Evolutionary conservation across 2,797 vertebrate species (phyloP).

Genomic region (Rhinella marina): DNA sequence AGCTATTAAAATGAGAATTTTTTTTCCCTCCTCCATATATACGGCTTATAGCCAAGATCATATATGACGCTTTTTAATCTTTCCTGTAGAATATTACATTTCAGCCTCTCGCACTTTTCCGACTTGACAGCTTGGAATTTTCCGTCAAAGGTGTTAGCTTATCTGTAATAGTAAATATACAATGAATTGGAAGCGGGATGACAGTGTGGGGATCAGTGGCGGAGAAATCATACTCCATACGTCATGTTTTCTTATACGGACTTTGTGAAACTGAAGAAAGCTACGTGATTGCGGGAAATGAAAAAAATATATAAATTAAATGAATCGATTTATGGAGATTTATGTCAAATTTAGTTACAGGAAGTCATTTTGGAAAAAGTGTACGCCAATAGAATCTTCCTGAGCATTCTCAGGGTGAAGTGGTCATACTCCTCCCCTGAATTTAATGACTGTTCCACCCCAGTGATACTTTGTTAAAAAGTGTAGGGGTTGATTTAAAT

Average conservation of each 20-base stretch:
- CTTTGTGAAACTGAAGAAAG: background rate
- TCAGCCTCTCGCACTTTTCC: background rate
- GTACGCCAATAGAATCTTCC: no score
- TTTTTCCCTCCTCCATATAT: background rate
- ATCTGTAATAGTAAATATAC: slow-evolving; percentile 32
- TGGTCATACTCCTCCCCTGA: background rate
- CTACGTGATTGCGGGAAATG: background rate
- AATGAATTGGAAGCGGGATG: background rate
- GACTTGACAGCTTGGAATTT: slow-evolving; percentile 19
- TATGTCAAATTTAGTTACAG: background rate
- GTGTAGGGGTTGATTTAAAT: background rate
- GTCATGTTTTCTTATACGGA: slow-evolving; percentile 2
- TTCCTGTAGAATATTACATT: slow-evolving; percentile 25
- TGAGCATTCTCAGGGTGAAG: background rate
- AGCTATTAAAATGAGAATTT: slow-evolving; percentile 25
- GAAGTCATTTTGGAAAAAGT: background rate
- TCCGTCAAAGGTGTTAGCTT: slow-evolving; percentile 11
- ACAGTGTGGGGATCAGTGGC: slow-evolving; percentile 1
- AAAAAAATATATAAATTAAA: background rate
- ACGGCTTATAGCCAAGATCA: slow-evolving; percentile 25
- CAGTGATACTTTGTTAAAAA: background rate
- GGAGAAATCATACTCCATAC: background rate
- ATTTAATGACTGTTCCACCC: background rate
- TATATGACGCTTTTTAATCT: slow-evolving; percentile 37
- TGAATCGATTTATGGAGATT: background rate